Conservation (phyloP, 2,113 vertebrate species). For the Cyanoderma ruficeps region DNA sequence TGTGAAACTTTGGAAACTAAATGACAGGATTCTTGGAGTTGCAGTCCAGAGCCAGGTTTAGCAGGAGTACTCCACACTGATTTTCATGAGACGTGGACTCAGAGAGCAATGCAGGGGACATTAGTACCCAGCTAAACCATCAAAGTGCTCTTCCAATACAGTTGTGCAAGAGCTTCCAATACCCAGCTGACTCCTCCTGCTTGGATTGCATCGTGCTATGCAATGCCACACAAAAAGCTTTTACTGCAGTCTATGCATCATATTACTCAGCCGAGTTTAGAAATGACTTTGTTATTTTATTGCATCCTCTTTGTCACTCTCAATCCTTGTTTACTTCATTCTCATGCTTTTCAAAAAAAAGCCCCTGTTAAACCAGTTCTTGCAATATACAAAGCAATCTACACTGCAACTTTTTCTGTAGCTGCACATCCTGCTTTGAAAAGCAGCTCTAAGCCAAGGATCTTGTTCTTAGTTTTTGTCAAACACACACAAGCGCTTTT, state of each 20-base stretch:
- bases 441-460: neutral
- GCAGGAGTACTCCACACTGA: neutral
- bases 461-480: neutral
- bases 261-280: neutral
- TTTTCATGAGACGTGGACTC: neutral
- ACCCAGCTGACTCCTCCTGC: neutral
- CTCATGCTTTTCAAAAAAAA: neutral
- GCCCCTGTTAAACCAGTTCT: neutral
- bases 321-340: neutral
- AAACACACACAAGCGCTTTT: neutral
- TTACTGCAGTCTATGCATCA: neutral
- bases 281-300: neutral
- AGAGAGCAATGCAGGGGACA: neutral
- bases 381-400: neutral
- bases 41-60: neutral
- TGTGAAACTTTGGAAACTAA: neutral
- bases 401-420: neutral
- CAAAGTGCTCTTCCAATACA: neutral
- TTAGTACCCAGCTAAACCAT: neutral
- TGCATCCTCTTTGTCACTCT: neutral
- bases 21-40: neutral
- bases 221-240: neutral
- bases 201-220: neutral
- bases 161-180: rapidly evolving
- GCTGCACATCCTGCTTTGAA: neutral